These are phyloP conservation scores for Sitta europaea DNA, from an alignment of 2,113 vertebrate species.

Conservation along the genomic window DNA sequence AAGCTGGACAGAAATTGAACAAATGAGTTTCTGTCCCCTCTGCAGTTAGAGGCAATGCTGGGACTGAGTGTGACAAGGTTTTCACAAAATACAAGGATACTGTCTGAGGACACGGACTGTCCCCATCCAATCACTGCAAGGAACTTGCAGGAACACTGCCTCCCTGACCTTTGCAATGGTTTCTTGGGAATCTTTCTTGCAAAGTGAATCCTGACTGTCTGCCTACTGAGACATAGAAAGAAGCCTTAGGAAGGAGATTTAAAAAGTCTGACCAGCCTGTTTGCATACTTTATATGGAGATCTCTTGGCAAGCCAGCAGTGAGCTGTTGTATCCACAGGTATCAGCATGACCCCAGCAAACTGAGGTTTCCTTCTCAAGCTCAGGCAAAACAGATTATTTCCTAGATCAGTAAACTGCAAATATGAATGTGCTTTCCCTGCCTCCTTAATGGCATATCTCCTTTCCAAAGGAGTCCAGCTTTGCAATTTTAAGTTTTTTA, in stretches of 20 bases:
- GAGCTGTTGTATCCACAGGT: not conserved
- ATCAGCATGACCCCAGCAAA: not conserved
- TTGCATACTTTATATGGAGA: not conserved
- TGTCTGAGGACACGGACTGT: not conserved
- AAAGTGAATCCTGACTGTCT: not conserved
- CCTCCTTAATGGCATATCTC: not conserved
- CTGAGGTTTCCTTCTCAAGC: not conserved
- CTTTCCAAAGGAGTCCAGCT: not conserved
- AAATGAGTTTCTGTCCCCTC: not conserved
- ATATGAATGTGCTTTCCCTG: not conserved
- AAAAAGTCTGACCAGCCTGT: not conserved
- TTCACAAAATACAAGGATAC: not conserved
- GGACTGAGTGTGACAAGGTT: not conserved
- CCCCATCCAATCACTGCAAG: not conserved
- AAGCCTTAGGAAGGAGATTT: not conserved
- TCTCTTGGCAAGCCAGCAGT: not conserved
- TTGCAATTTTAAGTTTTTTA: not conserved
- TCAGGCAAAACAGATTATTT: not conserved
- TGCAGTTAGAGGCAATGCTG: not conserved
- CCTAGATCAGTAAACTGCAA: not conserved
- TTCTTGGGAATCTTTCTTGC: not conserved
- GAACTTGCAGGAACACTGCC: not conserved
- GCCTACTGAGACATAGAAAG: not conserved
- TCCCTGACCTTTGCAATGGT: not conserved
- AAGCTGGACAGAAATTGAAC: not conserved